phyloP scores from a whole-genome alignment of 2,113 vertebrate genomes.

The Salvelinus sp. region DNA sequence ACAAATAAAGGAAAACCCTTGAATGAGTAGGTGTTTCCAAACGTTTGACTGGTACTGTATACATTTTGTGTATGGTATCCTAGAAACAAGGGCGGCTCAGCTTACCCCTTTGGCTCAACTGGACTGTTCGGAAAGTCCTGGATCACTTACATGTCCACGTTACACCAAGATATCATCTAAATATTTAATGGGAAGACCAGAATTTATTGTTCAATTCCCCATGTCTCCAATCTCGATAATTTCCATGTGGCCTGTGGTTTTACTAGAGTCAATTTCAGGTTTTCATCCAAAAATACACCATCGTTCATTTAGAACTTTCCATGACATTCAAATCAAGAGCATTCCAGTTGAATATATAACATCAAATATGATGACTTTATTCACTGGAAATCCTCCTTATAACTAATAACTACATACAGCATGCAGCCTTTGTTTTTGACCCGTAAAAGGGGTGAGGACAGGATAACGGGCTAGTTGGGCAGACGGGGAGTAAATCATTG shows the following conservation, averaged over 20 bases:
- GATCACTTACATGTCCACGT: neutral
- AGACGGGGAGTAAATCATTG: neutral
- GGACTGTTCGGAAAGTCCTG: neutral
- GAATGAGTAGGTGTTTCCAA: too few species aligned
- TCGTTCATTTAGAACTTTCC: neutral
- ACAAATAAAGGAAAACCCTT: too few species aligned
- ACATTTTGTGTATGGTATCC: too few species aligned
- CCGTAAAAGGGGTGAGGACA: neutral
- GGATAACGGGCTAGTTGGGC: neutral
- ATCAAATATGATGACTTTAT: too few species aligned
- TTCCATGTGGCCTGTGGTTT: neutral
- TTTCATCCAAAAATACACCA: neutral
- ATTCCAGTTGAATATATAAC: neutral
- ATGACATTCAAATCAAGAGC: neutral
- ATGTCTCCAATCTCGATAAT: neutral
- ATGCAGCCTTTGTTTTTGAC: too few species aligned
- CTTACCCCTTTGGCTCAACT: neutral
- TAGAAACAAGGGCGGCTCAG: too few species aligned
- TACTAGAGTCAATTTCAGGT: neutral
- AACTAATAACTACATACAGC: too few species aligned
- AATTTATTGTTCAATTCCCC: neutral
- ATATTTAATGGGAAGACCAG: neutral
- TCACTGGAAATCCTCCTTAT: too few species aligned
- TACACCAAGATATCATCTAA: neutral
- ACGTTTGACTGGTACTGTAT: too few species aligned